Evolutionary conservation across 2,888 invertebrate species (phyloP).

Genomic region (Athetis lepigone): DNA sequence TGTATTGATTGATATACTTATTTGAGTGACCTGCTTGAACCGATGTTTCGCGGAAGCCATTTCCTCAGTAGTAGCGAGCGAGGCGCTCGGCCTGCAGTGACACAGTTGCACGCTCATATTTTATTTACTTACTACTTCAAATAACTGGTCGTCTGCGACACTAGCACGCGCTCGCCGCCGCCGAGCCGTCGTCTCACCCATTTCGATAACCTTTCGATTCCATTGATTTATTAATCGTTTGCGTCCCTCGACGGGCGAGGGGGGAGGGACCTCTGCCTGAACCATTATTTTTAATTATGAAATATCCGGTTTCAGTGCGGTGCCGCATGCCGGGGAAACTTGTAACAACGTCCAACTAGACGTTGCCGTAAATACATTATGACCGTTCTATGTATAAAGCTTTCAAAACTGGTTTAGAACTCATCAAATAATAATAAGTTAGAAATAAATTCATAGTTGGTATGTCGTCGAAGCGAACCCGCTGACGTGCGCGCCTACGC

Average conservation of each 20-base stretch:
- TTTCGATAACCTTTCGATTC: slow-evolving; percentile 52
- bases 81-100: slow-evolving; percentile 14
- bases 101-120: slow-evolving; percentile 11
- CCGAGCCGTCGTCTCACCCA: slow-evolving; percentile 13
- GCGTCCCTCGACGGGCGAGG: background rate
- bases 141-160: background rate
- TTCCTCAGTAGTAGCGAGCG: background rate
- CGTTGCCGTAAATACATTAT: slow-evolving; percentile 8
- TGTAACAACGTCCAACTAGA: slow-evolving; percentile 4
- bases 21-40: slow-evolving; percentile 1
- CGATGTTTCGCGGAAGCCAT: slow-evolving; percentile 1
- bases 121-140: slow-evolving; percentile 25
- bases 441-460: too few species aligned
- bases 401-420: background rate
- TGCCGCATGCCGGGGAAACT: background rate
- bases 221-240: slow-evolving; percentile 57
- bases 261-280: background rate
- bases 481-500: too few species aligned
- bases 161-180: background rate
- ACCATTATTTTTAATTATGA: slow-evolving; percentile 56
- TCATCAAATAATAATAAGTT: too few species aligned
- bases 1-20: too few species aligned
- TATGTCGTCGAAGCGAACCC: too few species aligned
- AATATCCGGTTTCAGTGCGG: slow-evolving; percentile 38
- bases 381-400: background rate